phyloP scores from a whole-genome alignment of 2,888 invertebrate species.

The Archips xylosteana region DNA sequence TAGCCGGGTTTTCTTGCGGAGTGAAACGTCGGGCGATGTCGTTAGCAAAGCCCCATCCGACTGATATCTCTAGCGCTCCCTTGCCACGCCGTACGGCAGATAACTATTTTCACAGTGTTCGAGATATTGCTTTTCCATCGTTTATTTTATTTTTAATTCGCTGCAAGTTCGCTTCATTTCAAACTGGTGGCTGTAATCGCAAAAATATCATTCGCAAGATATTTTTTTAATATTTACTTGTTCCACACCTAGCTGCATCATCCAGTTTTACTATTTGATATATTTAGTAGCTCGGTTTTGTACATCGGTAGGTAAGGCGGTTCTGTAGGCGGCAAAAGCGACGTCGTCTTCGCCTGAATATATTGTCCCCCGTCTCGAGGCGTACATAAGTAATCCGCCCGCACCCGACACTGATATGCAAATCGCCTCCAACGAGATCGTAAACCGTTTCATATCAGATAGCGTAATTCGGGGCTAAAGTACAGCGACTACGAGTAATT shows the following conservation, averaged over 20 bases:
- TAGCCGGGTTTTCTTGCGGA: slow-evolving; percentile 64
- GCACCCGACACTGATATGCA: slow-evolving; percentile 77
- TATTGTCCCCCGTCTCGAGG: slow-evolving; percentile 69
- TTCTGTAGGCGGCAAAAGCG: slow-evolving; percentile 74
- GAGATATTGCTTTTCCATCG: slow-evolving; percentile 31
- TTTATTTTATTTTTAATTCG: neutral
- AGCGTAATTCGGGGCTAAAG: slow-evolving; percentile 71
- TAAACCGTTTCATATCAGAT: slow-evolving; percentile 80
- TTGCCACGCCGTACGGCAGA: slow-evolving; percentile 57
- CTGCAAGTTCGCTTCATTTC: neutral
- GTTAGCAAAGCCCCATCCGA: slow-evolving; percentile 66
- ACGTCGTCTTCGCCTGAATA: slow-evolving; percentile 72
- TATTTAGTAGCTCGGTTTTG: neutral
- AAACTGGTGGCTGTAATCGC: slow-evolving; percentile 4
- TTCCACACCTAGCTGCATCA: slow-evolving; percentile 1
- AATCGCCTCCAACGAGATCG: slow-evolving; percentile 75
- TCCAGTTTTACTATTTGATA: slow-evolving; percentile 20
- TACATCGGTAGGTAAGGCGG: slow-evolving; percentile 39
- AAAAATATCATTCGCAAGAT: neutral
- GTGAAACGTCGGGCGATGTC: slow-evolving; percentile 67
- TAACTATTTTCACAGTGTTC: slow-evolving; percentile 61
- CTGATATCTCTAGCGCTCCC: slow-evolving; percentile 59
- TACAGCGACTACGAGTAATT: slow-evolving; percentile 55
- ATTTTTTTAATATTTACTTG: neutral
- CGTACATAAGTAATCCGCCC: slow-evolving; percentile 57